Base-by-base conservation (phyloP, 2,888 invertebrate genomes). In the Tipula confusa region DNA sequence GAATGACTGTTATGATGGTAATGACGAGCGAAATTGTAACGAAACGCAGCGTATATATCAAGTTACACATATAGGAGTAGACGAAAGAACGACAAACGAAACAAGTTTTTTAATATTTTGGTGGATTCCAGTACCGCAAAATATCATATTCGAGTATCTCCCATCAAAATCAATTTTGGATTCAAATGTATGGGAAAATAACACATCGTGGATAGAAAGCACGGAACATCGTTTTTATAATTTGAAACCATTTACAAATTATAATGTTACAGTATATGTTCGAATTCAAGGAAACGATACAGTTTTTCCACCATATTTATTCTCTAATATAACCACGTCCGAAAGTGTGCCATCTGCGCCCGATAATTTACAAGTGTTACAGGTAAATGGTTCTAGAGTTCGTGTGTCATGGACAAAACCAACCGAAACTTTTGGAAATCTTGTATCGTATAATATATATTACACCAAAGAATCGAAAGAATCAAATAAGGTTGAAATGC, bases 201-300 rank as follows among this genome's bases (percentile, higher is more conserved):
- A 90, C 33, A 89, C 89, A 0, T 85, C 86, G 0, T 96, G 95
- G 95, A 93, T 91, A 2, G 90, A 91, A 29, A 91, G 92, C 3
- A 91, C 91, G 29, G 91, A 90, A 84, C 92, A 90, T 87, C 91
- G 91, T 79, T 95, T 96, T 86, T 91, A 90, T 0, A 88, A 92
- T 83, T 89, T 96, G 82, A 90, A 92, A 84, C 93, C 96, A 0
- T 94, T 90, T 86, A 95, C 95, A 0, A 90, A 91, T n/a, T 96
- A 96, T 87, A 95, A 95, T 86, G 91, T 96, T 84, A 96, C 95
- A 0, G 93, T 96, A 83, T 95, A 93, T 88, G 94, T 95, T 0
- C 90, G 92, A 83, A 90, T 91, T 85, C 91, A 92, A 85, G 29
- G 29, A 15, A 89, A 88, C 24, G 88, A 87, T 1, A 86, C 85